phyloP scores from a whole-genome alignment of 2,888 invertebrate genomes.

The Panopea generosa region DNA sequence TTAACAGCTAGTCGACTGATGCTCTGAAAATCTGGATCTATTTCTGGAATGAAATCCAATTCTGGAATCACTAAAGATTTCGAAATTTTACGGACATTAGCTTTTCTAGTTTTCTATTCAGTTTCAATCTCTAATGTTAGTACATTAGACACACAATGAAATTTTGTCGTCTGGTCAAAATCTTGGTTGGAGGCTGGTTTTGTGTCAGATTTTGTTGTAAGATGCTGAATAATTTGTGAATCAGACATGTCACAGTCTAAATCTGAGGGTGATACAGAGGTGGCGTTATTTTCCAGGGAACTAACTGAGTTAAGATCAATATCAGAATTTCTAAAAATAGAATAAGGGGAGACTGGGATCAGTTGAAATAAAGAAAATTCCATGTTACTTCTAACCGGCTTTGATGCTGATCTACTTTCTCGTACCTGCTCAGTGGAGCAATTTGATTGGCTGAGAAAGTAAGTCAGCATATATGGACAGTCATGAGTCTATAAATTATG shows the following conservation, averaged over 20 bases:
- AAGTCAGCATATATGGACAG: no score
- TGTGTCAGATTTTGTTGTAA: no score
- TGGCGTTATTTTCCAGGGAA: constrained; percentile 24
- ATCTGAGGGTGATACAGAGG: constrained; percentile 11
- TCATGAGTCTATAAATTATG: no score
- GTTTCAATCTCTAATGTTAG: constrained; percentile 19
- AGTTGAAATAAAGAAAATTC: no score
- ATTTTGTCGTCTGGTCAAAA: background rate
- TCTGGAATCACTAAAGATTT: no score
- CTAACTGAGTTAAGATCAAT: background rate
- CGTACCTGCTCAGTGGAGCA: no score
- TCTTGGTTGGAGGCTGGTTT: no score
- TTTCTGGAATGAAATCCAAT: background rate
- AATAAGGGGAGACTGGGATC: background rate
- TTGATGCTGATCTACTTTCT: no score
- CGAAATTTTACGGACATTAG: no score
- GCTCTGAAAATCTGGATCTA: constrained; percentile 19
- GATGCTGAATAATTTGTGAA: no score
- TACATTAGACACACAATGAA: constrained; percentile 21
- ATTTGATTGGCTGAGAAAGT: no score
- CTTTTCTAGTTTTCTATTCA: constrained; percentile 3
- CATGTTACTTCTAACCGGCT: no score
- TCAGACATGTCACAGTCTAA: constrained; percentile 4
- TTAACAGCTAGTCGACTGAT: constrained; percentile 12
- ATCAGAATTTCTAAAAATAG: background rate